A percentile compares a stretch with the other conserved stretches of the same genome.
phyloP scores from a whole-genome alignment of 2,797 vertebrate species.

The Crossoptilon crossoptilon region DNA sequence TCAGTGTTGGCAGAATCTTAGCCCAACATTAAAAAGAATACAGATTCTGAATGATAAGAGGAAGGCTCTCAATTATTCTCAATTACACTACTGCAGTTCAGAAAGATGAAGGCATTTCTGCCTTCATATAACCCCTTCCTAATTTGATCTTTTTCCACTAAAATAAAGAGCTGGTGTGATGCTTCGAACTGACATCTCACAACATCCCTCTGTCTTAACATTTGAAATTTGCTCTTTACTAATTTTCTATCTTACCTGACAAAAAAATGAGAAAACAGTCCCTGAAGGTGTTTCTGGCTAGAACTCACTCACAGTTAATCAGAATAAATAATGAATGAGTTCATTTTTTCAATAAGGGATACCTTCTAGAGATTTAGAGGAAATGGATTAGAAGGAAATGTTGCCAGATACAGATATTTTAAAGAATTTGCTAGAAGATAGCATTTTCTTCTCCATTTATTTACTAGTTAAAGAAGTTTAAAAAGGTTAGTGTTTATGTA shows the following conservation, averaged over 20 bases:
- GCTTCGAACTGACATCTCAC: not conserved
- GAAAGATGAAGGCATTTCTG: not conserved
- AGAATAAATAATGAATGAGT: not conserved
- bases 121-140: not conserved
- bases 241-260: not conserved
- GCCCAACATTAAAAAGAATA: not conserved
- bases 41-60: not conserved
- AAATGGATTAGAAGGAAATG: not conserved
- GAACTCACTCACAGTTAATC: not conserved
- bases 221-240: not conserved
- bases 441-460: not conserved
- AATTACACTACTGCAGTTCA: not conserved
- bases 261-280: not conserved
- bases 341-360: not conserved
- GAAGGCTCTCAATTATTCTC: not conserved
- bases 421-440: not conserved
- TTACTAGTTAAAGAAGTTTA: not conserved
- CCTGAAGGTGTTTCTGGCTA: not conserved
- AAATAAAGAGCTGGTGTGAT: not conserved
- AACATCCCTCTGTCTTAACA: not conserved
- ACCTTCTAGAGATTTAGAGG: not conserved
- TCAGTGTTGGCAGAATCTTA: not conserved
- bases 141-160: not conserved
- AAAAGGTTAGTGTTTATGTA: not conserved
- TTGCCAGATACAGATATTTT: not conserved